Conservation (phyloP, 30 jellyfish, hydroid and myxozoan species). For the Chrysaora quinquecirrha region DNA sequence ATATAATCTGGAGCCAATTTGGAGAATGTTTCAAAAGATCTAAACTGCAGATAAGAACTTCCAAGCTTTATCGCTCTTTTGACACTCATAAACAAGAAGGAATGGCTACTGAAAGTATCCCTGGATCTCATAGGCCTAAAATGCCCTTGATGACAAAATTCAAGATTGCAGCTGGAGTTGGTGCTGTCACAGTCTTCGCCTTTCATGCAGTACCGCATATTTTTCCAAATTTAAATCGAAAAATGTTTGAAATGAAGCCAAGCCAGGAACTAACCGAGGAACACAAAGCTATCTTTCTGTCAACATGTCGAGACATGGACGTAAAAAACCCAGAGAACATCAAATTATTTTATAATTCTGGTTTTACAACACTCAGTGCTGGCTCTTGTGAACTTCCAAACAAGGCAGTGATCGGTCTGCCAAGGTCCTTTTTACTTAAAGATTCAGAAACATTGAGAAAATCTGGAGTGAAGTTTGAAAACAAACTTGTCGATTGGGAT, state of each 20-base stretch:
- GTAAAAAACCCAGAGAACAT: constrained; percentile 30
- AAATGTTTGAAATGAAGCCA: constrained; percentile 16
- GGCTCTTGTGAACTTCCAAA: constrained; percentile 72
- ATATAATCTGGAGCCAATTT: too few relatives aligned
- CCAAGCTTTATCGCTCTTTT: too few relatives aligned
- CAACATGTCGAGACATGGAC: constrained; percentile 68
- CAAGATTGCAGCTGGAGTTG: constrained; percentile 48
- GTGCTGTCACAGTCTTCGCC: constrained; percentile 61
- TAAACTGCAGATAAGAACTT: too few relatives aligned
- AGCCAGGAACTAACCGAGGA: constrained; percentile 38
- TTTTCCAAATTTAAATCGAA: constrained; percentile 58
- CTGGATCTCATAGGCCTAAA: too few relatives aligned
- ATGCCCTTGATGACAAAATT: background rate
- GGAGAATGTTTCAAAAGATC: too few relatives aligned
- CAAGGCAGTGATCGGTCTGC: constrained; percentile 83
- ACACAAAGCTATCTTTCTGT: constrained; percentile 30
- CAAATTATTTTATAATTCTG: constrained; percentile 35
- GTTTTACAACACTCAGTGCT: constrained; percentile 81
- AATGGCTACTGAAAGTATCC: too few relatives aligned
- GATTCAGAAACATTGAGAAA: constrained; percentile 42
- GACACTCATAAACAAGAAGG: too few relatives aligned
- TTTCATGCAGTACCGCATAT: constrained; percentile 75
- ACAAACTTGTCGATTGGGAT: constrained; percentile 64
- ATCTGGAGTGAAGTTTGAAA: constrained; percentile 39
- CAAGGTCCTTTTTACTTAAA: constrained; percentile 54